Percentiles rank a stretch among this genome's conserved stretches.
phyloP scores from a whole-genome alignment of 2,888 invertebrate species.

The Zygaena filipendulae region DNA sequence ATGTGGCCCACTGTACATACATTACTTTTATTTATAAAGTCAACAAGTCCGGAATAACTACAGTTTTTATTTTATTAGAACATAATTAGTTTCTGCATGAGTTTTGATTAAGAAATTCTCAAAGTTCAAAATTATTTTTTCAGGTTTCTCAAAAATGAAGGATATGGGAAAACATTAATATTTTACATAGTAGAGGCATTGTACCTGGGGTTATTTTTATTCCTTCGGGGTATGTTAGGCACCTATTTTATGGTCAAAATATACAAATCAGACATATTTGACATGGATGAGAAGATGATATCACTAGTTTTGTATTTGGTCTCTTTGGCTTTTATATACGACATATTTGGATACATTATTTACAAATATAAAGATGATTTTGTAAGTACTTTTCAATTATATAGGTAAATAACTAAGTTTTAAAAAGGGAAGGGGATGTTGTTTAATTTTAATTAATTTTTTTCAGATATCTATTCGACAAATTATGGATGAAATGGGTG shows the following conservation, averaged over 20 bases:
- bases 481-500: constrained; percentile 26
- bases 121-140: no score
- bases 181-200: constrained; percentile 54
- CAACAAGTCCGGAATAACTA: no score
- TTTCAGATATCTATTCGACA: no score
- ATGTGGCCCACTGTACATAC: no score
- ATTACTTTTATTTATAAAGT: no score
- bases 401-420: no score
- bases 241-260: constrained; percentile 52
- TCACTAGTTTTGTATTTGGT: constrained; percentile 44
- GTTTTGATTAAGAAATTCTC: no score
- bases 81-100: no score
- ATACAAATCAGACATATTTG: constrained; percentile 42
- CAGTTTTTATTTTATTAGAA: no score
- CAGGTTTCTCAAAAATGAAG: constrained; percentile 63
- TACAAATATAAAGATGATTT: constrained; percentile 43
- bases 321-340: constrained; percentile 50
- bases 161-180: constrained; percentile 47
- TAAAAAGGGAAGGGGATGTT: no score
- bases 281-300: constrained; percentile 41
- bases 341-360: constrained; percentile 45
- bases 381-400: no score
- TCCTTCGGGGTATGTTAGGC: constrained; percentile 61
- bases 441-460: constrained; percentile 4
- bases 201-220: constrained; percentile 59